A percentile compares a stretch with the other conserved stretches of the same genome.
These are phyloP conservation scores for Psittacula echo DNA, from an alignment of 2,797 vertebrate genomes.

Conservation along the genomic window DNA sequence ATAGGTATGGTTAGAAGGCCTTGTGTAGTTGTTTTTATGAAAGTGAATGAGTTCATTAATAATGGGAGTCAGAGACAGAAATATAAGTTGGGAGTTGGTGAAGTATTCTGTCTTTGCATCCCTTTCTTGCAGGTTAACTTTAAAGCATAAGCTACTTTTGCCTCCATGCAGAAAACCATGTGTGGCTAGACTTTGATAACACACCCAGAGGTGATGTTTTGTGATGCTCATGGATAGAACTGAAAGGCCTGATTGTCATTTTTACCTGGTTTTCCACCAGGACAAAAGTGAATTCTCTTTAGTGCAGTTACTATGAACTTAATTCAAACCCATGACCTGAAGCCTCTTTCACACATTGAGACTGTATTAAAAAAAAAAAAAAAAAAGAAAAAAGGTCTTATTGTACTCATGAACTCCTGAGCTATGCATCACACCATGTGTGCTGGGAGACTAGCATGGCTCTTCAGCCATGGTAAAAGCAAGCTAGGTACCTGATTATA, in stretches of 20 bases:
- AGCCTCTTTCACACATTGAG: not conserved
- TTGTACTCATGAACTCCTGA: not conserved
- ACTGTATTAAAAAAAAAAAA: not conserved
- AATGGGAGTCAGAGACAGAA: constrained; percentile 42
- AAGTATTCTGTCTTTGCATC: constrained; percentile 5
- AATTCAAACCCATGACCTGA: constrained; percentile 7
- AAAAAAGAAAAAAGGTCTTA: not conserved
- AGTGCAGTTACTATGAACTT: not conserved
- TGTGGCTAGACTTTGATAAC: not conserved
- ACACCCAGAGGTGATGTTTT: not conserved
- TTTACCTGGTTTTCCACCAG: not conserved
- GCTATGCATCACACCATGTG: not conserved
- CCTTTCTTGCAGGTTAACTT: not conserved
- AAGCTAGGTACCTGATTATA: not conserved
- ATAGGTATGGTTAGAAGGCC: constrained; percentile 70
- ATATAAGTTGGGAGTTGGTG: constrained; percentile 20
- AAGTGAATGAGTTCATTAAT: constrained; percentile 72
- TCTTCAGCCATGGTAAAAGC: not conserved
- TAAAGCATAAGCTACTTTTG: not conserved
- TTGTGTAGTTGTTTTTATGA: constrained; percentile 68
- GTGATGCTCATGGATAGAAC: not conserved
- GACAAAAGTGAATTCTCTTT: not conserved
- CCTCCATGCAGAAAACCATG: not conserved
- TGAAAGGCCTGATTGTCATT: not conserved
- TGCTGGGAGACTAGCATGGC: not conserved